Evolutionary conservation across 2,888 invertebrate genomes (phyloP).

Genomic region (Brachyptera risi): DNA sequence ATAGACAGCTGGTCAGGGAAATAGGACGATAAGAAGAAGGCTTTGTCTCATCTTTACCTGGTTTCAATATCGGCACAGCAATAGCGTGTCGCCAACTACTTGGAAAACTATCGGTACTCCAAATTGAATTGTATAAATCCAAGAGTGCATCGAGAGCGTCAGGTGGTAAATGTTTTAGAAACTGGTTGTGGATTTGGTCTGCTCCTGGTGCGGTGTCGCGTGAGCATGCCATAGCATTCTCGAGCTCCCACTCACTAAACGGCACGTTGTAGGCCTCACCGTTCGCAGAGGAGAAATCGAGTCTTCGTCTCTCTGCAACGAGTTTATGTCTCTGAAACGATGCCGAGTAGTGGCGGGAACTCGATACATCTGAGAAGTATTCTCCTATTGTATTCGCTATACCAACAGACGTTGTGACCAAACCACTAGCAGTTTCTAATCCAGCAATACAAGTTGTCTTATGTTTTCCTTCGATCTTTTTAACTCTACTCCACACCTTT

Average conservation of each 20-base stretch:
- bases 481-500: not conserved
- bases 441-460: not conserved
- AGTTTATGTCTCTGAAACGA: not conserved
- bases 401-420: not conserved
- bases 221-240: slow-evolving; percentile 2
- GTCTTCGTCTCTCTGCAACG: not conserved
- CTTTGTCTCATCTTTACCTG: not conserved
- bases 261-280: slow-evolving; percentile 6
- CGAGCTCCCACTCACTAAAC: slow-evolving; percentile 1
- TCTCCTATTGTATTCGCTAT: not conserved
- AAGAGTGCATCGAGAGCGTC: not conserved
- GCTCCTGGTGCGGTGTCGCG: slow-evolving; percentile 11
- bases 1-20: slow-evolving; percentile 36
- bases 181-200: slow-evolving; percentile 11
- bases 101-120: slow-evolving; percentile 9
- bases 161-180: not conserved
- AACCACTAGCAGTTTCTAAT: not conserved
- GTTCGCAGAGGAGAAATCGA: slow-evolving; percentile 5
- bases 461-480: not conserved
- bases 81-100: slow-evolving; percentile 8
- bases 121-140: slow-evolving; percentile 3
- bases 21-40: slow-evolving; percentile 34
- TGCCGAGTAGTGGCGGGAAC: not conserved
- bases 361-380: not conserved
- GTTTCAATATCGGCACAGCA: slow-evolving; percentile 7